These are phyloP conservation scores for Rhadinocentrus ornatus DNA, from an alignment of 2,797 vertebrate species.

Conservation along the genomic window DNA sequence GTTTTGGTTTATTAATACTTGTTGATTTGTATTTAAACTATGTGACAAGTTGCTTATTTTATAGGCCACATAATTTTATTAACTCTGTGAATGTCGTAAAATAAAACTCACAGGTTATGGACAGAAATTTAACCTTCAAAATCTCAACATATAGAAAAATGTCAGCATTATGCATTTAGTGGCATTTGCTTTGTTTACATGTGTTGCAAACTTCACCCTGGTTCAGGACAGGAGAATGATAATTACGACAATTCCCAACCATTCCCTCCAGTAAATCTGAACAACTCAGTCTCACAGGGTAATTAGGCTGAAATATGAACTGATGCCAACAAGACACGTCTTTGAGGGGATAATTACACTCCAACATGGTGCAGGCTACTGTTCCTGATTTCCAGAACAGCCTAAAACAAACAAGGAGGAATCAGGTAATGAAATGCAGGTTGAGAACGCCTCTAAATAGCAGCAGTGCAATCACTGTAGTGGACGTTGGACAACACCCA, in stretches of 20 bases:
- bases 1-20: too few species aligned
- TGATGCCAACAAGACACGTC: conserved; percentile 64
- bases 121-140: background rate
- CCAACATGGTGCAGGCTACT: conserved; percentile 60
- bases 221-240: conserved; percentile 44
- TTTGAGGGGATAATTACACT: conserved; percentile 67
- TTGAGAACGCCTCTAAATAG: conserved; percentile 66
- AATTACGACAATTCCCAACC: conserved; percentile 44
- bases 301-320: conserved; percentile 75
- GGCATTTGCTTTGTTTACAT: conserved; percentile 5
- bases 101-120: background rate
- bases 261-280: conserved; percentile 40
- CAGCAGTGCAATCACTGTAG: conserved; percentile 62
- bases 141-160: background rate
- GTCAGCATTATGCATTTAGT: background rate
- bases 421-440: conserved; percentile 80
- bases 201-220: conserved; percentile 3
- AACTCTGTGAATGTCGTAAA: too few species aligned
- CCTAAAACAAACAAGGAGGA: conserved; percentile 77
- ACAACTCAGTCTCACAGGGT: conserved; percentile 35
- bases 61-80: too few species aligned
- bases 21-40: too few species aligned
- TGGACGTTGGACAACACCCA: conserved; percentile 68
- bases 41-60: too few species aligned
- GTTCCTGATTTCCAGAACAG: conserved; percentile 75